These are phyloP conservation scores for Epizoanthus scotinus DNA, from an alignment of 92 coral and sea anemone species.

Conservation along the genomic window DNA sequence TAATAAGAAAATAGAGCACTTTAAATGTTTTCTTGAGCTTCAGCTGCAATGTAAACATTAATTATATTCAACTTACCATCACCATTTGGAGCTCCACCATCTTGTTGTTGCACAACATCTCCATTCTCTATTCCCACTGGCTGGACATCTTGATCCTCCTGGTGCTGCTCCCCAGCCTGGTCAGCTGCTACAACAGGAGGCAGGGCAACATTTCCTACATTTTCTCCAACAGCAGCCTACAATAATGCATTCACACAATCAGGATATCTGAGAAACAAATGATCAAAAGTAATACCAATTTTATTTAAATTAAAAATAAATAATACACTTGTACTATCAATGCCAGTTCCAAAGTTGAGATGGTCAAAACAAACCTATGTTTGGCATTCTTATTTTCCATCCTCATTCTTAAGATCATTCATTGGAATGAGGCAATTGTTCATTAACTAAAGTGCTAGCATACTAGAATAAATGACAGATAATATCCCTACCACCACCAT, in stretches of 20 bases:
- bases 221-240: slow-evolving; percentile 26
- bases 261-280: neutral
- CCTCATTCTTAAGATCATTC: no score
- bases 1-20: no score
- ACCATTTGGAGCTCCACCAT: slow-evolving; percentile 29
- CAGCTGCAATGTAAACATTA: neutral
- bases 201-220: slow-evolving; percentile 24
- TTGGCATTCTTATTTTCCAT: no score
- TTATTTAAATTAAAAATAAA: no score
- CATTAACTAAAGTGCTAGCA: no score
- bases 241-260: neutral
- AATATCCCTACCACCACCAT: no score
- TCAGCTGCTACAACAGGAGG: slow-evolving; percentile 1
- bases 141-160: slow-evolving; percentile 13
- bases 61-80: neutral
- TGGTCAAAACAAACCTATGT: no score
- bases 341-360: no score
- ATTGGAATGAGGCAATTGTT: no score
- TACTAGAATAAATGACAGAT: no score
- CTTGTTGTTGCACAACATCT: slow-evolving; percentile 27
- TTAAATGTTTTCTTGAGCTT: neutral
- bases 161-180: slow-evolving; percentile 28
- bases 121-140: slow-evolving; percentile 11
- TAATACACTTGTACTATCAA: no score
- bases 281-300: no score